Base-by-base conservation (phyloP, 2,888 invertebrate species). In the Drosophila rubida region DNA sequence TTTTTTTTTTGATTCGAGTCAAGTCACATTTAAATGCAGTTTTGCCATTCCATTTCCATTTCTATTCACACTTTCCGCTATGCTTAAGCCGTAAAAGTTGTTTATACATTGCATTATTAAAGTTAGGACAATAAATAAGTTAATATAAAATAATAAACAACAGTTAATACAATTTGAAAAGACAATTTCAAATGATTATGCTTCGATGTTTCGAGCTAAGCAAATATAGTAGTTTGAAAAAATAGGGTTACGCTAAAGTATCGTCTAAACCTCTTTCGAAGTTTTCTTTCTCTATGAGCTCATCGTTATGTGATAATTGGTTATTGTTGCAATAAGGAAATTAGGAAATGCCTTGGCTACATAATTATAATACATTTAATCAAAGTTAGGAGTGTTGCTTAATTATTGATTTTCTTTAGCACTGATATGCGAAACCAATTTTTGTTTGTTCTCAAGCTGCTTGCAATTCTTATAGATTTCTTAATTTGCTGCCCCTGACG, bases 111-210 rank as follows among this genome's bases (percentile, higher is more conserved):
- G 69, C 67, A 61, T 53, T 83, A 64, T 70, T 88, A 86, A 71
- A 87, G 81, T 80, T 87, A 88, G 82, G 82, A 76, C 85, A 85
- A 87, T 88, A 88, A 88, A 85, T 88, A 88, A 75, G 78, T 84
- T 68, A 88, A 69, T 76, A 87, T 73, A 79, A 83, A 88, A 74
- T 70, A 87, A 88, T 74, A 88, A 88, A 84, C 85, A 84, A 84
- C 83, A 84, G 69, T 83, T 80, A 68, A 63, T 86, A 86, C 57
- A 83, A 62, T 87, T 77, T 72, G 45, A 80, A 83, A 69, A 70
- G 69, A 79, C 54, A 70, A 68, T 51, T 58, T 65, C 61, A 75
- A 67, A 73, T 63, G 59, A 75, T 50, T 32, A 48, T 48, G 54
- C 32, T 62, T 62, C 46, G 59, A 45, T 64, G 35, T 46, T 5